Base-by-base conservation (phyloP, 2,113 vertebrate genomes). In the Brachypteracias leptosomus region DNA sequence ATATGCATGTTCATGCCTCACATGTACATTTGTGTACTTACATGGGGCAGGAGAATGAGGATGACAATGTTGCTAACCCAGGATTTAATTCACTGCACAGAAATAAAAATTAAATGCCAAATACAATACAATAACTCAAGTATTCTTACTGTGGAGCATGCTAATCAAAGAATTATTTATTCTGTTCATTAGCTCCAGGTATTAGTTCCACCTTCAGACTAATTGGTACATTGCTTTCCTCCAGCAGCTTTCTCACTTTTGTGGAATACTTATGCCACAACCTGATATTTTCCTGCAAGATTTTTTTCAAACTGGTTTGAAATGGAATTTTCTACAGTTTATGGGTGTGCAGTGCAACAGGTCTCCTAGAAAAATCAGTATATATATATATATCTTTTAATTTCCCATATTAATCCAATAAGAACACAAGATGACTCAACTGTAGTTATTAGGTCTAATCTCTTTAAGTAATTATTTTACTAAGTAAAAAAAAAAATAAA, bases 381-480 rank as follows among this genome's bases (percentile, higher is more conserved):
- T 29, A 8, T 11, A 3, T 21, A 9, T 47, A 54, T 22, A 15
- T n/a, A 16, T 20, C 17, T 89, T 61, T 80, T 54, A 55, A 74
- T 85, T 95, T 88, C 73, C 22, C 9, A 10, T 83, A 67, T 52
- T 55, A 80, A 85, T 90, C 55, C n/a, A 95, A 26, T 90, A 47
- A 86, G 68, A 78, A 57, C 14, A 49, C 3, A 31, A 40, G 61
- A 68, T 82, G 65, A 75, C 35, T 91, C 78, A 89, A 71, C 46
- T 52, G 22, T 17, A 54, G 8, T 54, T 81, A 86, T 84, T 84
- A 68, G 15, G 26, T 52, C 31, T 88, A 78, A 94, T 84, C 42
- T 85, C 35, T 95, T 46, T 12, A 63, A 90, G 67, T 90, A 85
- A 92, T 88, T 90, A 66, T 91, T 90, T 88, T 88, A 81, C 44